Evolutionary conservation across 2,888 invertebrate species (phyloP), one percentile per base, ranked within the genome.

Genomic region (Cheilosia variabilis): DNA sequence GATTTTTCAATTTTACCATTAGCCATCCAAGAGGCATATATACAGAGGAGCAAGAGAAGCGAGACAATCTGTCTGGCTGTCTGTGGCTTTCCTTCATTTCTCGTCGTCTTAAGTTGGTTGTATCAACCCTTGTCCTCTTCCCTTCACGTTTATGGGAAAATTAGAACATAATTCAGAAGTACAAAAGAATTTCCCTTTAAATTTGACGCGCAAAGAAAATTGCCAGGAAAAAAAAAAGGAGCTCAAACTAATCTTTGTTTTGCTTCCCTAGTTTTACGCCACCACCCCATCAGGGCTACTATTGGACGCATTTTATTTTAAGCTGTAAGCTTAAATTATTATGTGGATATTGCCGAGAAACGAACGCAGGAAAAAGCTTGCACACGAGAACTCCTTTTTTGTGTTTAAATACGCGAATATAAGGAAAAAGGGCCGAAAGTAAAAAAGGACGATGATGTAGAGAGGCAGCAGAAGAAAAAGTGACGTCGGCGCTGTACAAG

Each of bases 1-100:
- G 86, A 81, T 86, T 86, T 86, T 81, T 86, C 81, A 81, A 86
- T 76, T 76, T 71, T 9, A 50, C 66, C 81, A 80, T 86, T 81
- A 82, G 60, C 76, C 60, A 43, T 63, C 22, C 34, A 37, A 34
- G 45, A 50, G 15, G 34, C 19, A 68, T 37, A 13, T 13, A 37
- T 13, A 37, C 13, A 37, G 37, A 13, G 13, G 66, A 27, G n/a
- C 55, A 13, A 37, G 17, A 53, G 31, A 62, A 69, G 47, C 37
- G 69, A 76, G 57, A 77, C 76, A 76, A 66, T 76, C 71, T 76
- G 80, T 86, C 81, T 81, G 66, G 66, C 10, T 71, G 69, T 71
- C 80, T 80, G 66, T 43, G 76, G 71, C 62, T 77, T 71, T 82
- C 60, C 55, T 66, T 66, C 60, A 65, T 60, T 65, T 71, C 37